These are phyloP conservation scores for Borostomias antarcticus DNA, from an alignment of 2,797 vertebrate genomes.

Conservation along the genomic window DNA sequence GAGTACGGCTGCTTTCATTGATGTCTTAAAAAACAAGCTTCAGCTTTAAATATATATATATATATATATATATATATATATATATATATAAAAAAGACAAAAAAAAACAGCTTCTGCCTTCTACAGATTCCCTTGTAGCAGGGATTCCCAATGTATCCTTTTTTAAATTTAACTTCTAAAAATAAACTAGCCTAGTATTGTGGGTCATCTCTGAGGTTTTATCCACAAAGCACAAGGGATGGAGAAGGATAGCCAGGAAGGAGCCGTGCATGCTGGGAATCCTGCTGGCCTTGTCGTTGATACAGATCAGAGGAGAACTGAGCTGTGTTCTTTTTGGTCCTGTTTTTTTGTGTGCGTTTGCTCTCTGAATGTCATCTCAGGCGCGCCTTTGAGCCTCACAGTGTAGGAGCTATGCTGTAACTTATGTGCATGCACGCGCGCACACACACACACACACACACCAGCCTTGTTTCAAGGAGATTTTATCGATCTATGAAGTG, in stretches of 20 bases:
- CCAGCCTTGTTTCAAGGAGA: conserved; percentile 17
- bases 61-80: too few relatives aligned
- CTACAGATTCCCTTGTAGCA: conserved; percentile 50
- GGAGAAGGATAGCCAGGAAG: conserved; percentile 17
- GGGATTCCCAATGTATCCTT: conserved; percentile 56
- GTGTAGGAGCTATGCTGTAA: conserved; percentile 38
- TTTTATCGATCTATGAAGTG: conserved; percentile 20
- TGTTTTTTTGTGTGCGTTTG: conserved; percentile 41
- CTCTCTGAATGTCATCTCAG: conserved; percentile 43
- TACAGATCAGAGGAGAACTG: conserved; percentile 36
- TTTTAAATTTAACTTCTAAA: conserved; percentile 50
- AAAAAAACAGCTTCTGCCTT: conserved; percentile 51
- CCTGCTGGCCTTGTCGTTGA: conserved; percentile 37
- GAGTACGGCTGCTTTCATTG: conserved; percentile 64
- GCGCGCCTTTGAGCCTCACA: conserved; percentile 36
- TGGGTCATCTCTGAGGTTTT: conserved; percentile 34
- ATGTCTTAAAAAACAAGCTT: conserved; percentile 70
- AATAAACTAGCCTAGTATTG: conserved; percentile 35
- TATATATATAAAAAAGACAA: conserved; percentile 36
- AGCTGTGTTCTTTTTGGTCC: conserved; percentile 34
- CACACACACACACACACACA: conserved; percentile 21
- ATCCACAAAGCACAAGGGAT: conserved; percentile 31
- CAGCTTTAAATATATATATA: too few relatives aligned
- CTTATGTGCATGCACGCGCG: conserved; percentile 21
- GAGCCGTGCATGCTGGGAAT: conserved; percentile 40